These are phyloP conservation scores for Chauna torquata DNA, from an alignment of 2,113 vertebrate species.

Conservation along the genomic window DNA sequence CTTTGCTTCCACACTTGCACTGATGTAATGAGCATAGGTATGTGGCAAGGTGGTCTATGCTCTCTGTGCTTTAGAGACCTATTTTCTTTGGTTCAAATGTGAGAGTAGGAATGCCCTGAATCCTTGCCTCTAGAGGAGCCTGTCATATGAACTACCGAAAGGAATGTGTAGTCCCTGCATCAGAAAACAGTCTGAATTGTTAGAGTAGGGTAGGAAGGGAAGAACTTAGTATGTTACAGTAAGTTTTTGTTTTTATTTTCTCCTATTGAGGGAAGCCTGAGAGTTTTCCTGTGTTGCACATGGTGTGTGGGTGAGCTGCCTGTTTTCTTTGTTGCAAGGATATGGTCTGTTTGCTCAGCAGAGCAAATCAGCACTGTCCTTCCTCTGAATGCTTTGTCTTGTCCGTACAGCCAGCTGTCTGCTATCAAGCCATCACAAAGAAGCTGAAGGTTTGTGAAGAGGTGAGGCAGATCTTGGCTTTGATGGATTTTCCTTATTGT, in stretches of 20 bases:
- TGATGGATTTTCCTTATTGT: background rate
- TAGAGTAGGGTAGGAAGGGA: background rate
- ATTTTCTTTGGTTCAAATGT: background rate
- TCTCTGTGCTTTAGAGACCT: background rate
- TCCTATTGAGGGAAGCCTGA: background rate
- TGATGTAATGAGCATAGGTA: background rate
- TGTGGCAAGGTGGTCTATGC: background rate
- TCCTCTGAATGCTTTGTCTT: conserved; percentile 34
- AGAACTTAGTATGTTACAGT: background rate
- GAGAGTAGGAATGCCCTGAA: background rate
- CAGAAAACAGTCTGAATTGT: background rate
- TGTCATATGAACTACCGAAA: background rate
- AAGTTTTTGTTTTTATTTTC: background rate
- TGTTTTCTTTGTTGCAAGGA: background rate
- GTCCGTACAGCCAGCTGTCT: conserved; percentile 77
- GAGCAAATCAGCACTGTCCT: background rate
- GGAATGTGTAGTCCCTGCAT: background rate
- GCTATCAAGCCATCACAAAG: conserved; percentile 91
- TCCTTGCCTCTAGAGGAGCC: background rate
- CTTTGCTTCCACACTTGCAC: background rate
- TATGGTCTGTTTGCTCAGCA: background rate
- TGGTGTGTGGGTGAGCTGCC: conserved; percentile 2
- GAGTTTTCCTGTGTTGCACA: background rate
- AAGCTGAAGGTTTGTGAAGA: conserved; percentile 96
- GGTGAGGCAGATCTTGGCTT: conserved; percentile 73